These are phyloP conservation scores for Henricia sp. DNA, from an alignment of 53 echinoderm and acorn worm species.

Conservation along the genomic window DNA sequence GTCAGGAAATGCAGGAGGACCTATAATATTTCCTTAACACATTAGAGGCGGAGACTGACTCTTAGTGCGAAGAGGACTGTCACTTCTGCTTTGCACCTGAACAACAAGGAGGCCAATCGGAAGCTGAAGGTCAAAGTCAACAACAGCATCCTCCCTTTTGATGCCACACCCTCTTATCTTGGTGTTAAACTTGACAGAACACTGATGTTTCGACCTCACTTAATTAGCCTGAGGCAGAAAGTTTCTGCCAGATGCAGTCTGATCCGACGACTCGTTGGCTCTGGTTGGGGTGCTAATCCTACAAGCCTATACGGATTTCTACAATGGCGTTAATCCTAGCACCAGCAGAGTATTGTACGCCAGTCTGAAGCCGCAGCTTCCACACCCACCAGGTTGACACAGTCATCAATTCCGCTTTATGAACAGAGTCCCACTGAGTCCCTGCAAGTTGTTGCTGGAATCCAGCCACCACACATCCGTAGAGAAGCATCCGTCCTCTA, in stretches of 20 bases:
- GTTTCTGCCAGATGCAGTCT: conserved; percentile 40
- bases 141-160: conserved; percentile 6
- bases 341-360: conserved; percentile 25
- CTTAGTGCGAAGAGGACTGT: conserved; percentile 39
- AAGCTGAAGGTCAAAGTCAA: conserved; percentile 20
- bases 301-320: conserved; percentile 26
- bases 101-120: conserved; percentile 43
- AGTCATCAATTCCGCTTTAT: too few species aligned
- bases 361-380: conserved; percentile 28
- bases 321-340: conserved; percentile 37
- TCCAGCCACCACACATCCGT: too few species aligned
- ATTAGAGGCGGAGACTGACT: too few species aligned
- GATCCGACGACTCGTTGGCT: conserved; percentile 32
- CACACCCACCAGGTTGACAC: too few species aligned
- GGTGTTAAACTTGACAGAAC: conserved; percentile 60
- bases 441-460: too few species aligned
- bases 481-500: too few species aligned
- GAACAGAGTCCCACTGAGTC: too few species aligned
- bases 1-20: too few species aligned
- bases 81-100: conserved; percentile 40
- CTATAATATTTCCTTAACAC: too few species aligned
- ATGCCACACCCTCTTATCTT: conserved; percentile 51
- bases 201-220: conserved; percentile 49
- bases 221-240: conserved; percentile 38
- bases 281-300: conserved; percentile 47